These are phyloP conservation scores for Danaus melanippus DNA, from an alignment of 1,140 invertebrate species.

Conservation along the genomic window DNA sequence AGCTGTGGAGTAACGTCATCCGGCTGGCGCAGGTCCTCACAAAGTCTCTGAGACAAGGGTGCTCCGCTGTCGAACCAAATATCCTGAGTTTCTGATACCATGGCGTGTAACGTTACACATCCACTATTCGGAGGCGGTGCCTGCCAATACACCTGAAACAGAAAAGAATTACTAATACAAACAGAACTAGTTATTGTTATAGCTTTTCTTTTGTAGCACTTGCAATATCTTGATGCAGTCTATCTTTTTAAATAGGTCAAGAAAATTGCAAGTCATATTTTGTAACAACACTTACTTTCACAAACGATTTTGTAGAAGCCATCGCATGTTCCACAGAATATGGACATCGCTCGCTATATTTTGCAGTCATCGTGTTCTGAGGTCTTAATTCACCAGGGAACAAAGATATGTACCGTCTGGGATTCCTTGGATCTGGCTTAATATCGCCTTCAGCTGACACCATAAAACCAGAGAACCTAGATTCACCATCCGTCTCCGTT, in stretches of 20 bases:
- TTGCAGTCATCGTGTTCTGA: conserved; percentile 28
- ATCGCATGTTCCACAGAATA: conserved; percentile 53
- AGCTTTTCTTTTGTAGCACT: too few species aligned
- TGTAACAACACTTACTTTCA: conserved; percentile 40
- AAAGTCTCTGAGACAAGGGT: conserved; percentile 39
- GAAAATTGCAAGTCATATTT: background rate
- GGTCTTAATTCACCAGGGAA: conserved; percentile 48
- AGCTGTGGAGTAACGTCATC: conserved; percentile 51
- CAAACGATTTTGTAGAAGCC: conserved; percentile 32
- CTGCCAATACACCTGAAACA: conserved; percentile 52
- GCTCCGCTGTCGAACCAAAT: conserved; percentile 53
- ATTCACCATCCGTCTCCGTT: conserved; percentile 38
- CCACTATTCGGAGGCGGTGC: conserved; percentile 50
- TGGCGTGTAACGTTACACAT: conserved; percentile 50
- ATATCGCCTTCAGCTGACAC: conserved; percentile 57
- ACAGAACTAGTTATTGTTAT: too few species aligned
- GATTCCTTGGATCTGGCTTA: conserved; percentile 45
- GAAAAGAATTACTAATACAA: background rate
- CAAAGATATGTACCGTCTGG: conserved; percentile 33
- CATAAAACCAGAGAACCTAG: conserved; percentile 49
- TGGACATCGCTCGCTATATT: conserved; percentile 50
- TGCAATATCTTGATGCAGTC: too few species aligned
- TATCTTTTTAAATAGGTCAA: background rate
- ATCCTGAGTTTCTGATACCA: conserved; percentile 54
- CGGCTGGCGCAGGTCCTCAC: conserved; percentile 53